These are phyloP conservation scores for Platynereis dumerilii DNA, from an alignment of 2,888 invertebrate genomes.

Conservation along the genomic window DNA sequence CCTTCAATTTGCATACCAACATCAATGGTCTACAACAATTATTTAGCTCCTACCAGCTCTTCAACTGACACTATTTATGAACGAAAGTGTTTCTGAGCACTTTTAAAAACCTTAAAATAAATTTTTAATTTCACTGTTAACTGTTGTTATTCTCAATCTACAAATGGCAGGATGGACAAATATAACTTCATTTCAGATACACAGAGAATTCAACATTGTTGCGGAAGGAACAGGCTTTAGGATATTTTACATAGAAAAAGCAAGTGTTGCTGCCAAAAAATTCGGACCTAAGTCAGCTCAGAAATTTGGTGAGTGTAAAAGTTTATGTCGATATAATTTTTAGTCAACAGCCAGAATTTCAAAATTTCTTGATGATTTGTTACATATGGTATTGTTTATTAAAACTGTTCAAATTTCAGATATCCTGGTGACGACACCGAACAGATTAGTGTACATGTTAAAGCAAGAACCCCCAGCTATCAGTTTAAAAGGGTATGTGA, in stretches of 20 bases:
- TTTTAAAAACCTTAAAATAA: too few species aligned
- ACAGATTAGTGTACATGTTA: constrained; percentile 83
- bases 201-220: constrained; percentile 76
- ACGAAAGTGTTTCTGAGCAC: too few species aligned
- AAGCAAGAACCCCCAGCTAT: constrained; percentile 79
- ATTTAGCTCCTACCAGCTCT: too few species aligned
- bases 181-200: constrained; percentile 49
- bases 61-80: too few species aligned
- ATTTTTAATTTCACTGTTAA: too few species aligned
- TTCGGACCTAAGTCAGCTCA: constrained; percentile 77
- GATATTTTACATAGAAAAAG: constrained; percentile 80
- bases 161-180: too few species aligned
- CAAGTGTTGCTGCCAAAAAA: constrained; percentile 73
- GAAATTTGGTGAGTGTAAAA: constrained; percentile 73
- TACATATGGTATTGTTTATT: not conserved
- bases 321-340: constrained; percentile 30
- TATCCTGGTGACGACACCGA: constrained; percentile 87
- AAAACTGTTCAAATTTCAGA: constrained; percentile 26
- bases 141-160: too few species aligned
- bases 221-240: constrained; percentile 77
- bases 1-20: too few species aligned
- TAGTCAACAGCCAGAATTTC: not conserved
- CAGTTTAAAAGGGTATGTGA: constrained; percentile 67
- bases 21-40: too few species aligned
- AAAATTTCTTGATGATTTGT: not conserved